phyloP scores from a whole-genome alignment of 1,140 invertebrate species.

The Pararge aegeria region DNA sequence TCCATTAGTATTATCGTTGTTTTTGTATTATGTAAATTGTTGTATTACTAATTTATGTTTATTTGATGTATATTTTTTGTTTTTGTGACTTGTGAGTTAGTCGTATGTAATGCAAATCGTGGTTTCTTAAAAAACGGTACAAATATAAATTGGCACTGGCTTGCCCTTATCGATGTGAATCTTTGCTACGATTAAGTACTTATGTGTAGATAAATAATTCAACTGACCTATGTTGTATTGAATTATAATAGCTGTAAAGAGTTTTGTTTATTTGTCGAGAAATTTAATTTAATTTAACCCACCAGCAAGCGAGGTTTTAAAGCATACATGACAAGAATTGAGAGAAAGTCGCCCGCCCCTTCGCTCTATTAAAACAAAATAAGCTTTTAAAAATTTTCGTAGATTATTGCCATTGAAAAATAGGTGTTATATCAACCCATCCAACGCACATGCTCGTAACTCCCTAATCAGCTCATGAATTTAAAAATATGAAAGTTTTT shows the following conservation, averaged over 20 bases:
- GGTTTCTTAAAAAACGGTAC: conserved; percentile 38
- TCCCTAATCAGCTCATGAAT: too few relatives aligned
- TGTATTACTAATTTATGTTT: conserved; percentile 71
- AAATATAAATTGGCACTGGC: conserved; percentile 51
- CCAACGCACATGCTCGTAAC: not conserved
- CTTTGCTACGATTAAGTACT: conserved; percentile 37
- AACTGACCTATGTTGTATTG: conserved; percentile 39
- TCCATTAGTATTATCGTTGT: conserved; percentile 75
- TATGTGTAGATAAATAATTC: conserved; percentile 33
- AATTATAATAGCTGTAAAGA: conserved; percentile 49
- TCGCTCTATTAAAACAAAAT: not conserved
- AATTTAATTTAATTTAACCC: conserved; percentile 32
- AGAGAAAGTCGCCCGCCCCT: not conserved
- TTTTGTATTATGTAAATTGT: conserved; percentile 73
- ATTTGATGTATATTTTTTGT: conserved; percentile 72
- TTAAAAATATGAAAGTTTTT: too few relatives aligned
- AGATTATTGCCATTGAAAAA: not conserved
- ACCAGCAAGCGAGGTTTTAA: not conserved
- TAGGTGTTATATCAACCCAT: not conserved
- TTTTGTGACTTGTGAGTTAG: conserved; percentile 49
- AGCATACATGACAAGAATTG: not conserved
- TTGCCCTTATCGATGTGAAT: conserved; percentile 43
- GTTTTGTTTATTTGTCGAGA: conserved; percentile 35
- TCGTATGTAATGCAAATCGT: conserved; percentile 44
- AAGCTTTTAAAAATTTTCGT: not conserved